A percentile compares a stretch with the other conserved stretches of the same genome.
Conservation (phyloP, 2,888 invertebrate genomes). For the Agonum fuliginosum region DNA sequence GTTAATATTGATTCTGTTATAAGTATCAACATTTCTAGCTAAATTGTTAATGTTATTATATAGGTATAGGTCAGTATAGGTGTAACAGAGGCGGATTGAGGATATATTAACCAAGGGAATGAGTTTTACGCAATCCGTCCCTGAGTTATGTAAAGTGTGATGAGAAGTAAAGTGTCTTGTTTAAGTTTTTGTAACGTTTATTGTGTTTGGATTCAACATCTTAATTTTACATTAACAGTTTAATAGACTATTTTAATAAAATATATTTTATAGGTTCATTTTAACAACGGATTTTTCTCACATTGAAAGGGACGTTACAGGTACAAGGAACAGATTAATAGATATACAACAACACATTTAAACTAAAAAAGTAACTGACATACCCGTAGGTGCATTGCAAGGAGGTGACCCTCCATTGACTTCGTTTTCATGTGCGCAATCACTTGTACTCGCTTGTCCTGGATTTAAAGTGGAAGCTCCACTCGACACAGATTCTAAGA, state of each 20-base stretch:
- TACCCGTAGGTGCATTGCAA: conserved; percentile 64
- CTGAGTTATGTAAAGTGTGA: conserved; percentile 25
- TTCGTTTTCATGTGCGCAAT: conserved; percentile 66
- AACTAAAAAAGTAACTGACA: conserved; percentile 47
- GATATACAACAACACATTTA: conserved; percentile 33
- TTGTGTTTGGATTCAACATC: conserved; percentile 26
- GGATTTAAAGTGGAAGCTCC: conserved; percentile 70
- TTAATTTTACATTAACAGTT: conserved; percentile 36
- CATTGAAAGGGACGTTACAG: neutral
- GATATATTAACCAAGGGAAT: neutral
- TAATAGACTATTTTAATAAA: conserved; percentile 30
- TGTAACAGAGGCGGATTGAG: conserved; percentile 15
- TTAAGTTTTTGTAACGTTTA: conserved; percentile 38
- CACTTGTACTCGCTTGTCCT: conserved; percentile 67
- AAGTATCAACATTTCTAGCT: neutral
- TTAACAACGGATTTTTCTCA: conserved; percentile 30
- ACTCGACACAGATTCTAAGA: conserved; percentile 68
- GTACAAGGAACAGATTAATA: conserved; percentile 8
- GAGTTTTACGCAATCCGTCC: conserved; percentile 14
- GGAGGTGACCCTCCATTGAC: conserved; percentile 64
- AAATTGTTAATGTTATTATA: neutral
- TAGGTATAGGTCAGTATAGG: neutral
- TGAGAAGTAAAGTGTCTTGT: conserved; percentile 34
- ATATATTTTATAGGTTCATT: conserved; percentile 29
- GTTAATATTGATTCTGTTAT: neutral